A percentile compares a stretch with the other conserved stretches of the same genome.
phyloP scores from a whole-genome alignment of 1,140 invertebrate genomes.

The Bombus terrestris region DNA sequence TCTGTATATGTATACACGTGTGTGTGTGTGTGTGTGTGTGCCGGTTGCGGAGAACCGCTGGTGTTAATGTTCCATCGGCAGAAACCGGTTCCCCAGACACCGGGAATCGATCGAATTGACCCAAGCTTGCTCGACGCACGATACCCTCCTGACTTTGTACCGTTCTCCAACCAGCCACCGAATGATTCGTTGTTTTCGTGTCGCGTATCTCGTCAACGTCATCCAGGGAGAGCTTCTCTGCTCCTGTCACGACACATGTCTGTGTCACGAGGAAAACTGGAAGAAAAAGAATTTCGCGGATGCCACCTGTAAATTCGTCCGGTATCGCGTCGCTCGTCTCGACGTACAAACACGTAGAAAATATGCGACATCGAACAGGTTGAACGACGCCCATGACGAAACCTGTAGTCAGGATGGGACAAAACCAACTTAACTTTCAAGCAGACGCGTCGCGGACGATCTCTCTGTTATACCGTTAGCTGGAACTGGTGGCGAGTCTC shows the following conservation, averaged over 20 bases:
- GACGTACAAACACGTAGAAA: neutral
- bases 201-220: constrained; percentile 6
- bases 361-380: neutral
- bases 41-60: constrained; percentile 59
- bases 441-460: neutral
- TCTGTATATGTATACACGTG: neutral
- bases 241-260: neutral
- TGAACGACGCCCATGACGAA: neutral
- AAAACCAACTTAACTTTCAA: neutral
- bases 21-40: neutral
- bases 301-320: neutral
- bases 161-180: constrained; percentile 41
- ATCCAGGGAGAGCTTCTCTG: neutral
- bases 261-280: no score
- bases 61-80: constrained; percentile 54
- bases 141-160: constrained; percentile 48
- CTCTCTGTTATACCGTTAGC: neutral
- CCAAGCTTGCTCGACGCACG: constrained; percentile 49
- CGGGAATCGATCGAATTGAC: constrained; percentile 65
- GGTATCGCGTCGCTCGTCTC: neutral
- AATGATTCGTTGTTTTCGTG: constrained; percentile 2
- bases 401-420: neutral
- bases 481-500: neutral
- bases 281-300: neutral
- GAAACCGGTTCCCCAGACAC: constrained; percentile 62